phyloP scores from a whole-genome alignment of 2,888 invertebrate species.

The Tanypteryx hageni region DNA sequence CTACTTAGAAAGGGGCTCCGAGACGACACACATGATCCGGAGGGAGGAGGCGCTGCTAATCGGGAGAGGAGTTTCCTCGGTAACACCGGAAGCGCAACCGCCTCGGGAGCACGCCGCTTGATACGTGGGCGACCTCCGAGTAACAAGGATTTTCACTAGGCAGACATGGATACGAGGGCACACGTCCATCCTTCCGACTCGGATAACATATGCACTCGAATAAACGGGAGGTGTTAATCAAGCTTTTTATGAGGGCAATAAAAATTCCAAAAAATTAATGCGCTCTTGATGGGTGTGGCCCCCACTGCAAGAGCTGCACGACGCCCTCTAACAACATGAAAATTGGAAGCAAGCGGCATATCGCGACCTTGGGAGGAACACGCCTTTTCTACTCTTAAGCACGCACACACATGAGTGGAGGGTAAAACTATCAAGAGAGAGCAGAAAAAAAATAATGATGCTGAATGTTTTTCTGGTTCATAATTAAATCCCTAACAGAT shows the following conservation, averaged over 20 bases:
- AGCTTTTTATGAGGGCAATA: background rate
- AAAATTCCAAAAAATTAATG: background rate
- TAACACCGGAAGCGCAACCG: background rate
- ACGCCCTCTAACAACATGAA: background rate
- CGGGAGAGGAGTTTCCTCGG: background rate
- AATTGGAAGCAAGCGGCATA: background rate
- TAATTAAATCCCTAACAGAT: background rate
- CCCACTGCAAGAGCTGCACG: background rate
- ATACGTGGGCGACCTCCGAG: slow-evolving; percentile 23
- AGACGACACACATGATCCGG: slow-evolving; percentile 22
- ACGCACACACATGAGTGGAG: background rate
- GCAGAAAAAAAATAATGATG: too few relatives aligned
- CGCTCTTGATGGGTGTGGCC: background rate
- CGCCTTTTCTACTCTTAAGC: background rate
- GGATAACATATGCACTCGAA: background rate
- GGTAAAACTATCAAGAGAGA: too few relatives aligned
- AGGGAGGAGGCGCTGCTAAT: background rate
- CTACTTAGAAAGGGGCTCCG: background rate
- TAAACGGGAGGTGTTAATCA: background rate
- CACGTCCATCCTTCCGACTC: background rate
- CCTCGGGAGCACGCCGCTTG: background rate
- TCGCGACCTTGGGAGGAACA: too few relatives aligned
- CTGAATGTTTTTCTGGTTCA: too few relatives aligned
- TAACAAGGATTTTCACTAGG: slow-evolving; percentile 12
- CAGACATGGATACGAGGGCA: background rate